phyloP scores from a whole-genome alignment of 2,888 invertebrate genomes.

The Mongoloraphidia duomilia region DNA sequence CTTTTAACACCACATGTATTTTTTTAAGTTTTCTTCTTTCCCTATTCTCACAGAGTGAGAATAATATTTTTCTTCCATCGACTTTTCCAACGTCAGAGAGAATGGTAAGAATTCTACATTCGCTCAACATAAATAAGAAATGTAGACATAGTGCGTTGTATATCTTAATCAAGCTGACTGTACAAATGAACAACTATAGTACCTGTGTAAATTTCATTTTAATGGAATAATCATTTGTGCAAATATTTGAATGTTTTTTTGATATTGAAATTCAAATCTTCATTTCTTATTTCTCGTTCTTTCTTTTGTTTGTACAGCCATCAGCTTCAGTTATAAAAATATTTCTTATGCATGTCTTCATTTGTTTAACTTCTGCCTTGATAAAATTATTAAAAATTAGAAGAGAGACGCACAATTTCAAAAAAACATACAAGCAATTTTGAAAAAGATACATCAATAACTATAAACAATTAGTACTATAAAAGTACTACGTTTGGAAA shows the following conservation, averaged over 20 bases:
- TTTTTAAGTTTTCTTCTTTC: slow-evolving; percentile 7
- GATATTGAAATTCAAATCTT: slow-evolving; percentile 31
- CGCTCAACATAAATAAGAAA: slow-evolving; percentile 20
- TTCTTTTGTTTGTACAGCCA: too few relatives aligned
- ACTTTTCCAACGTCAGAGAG: slow-evolving; percentile 18
- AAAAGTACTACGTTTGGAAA: too few relatives aligned
- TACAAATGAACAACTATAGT: slow-evolving; percentile 20
- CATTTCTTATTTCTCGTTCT: slow-evolving; percentile 24
- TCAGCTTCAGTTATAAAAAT: too few relatives aligned
- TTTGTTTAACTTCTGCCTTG: too few relatives aligned
- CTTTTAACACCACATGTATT: slow-evolving; percentile 6
- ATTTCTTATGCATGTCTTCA: too few relatives aligned
- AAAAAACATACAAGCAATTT: too few relatives aligned
- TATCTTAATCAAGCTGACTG: slow-evolving; percentile 24
- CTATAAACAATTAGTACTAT: too few relatives aligned
- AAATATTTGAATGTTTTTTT: slow-evolving; percentile 35
- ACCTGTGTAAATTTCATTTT: slow-evolving; percentile 34
- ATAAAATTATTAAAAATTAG: too few relatives aligned
- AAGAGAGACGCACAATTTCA: too few relatives aligned
- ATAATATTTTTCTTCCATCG: slow-evolving; percentile 30
- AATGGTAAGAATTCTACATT: slow-evolving; percentile 20
- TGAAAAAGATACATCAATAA: too few relatives aligned
- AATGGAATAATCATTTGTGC: slow-evolving; percentile 36
- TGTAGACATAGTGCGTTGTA: slow-evolving; percentile 10
- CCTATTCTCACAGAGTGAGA: slow-evolving; percentile 15